A percentile compares a stretch with the other conserved stretches of the same genome.
phyloP scores from a whole-genome alignment of 35 echinoderm and acorn worm species.

The Apostichopus californicus region DNA sequence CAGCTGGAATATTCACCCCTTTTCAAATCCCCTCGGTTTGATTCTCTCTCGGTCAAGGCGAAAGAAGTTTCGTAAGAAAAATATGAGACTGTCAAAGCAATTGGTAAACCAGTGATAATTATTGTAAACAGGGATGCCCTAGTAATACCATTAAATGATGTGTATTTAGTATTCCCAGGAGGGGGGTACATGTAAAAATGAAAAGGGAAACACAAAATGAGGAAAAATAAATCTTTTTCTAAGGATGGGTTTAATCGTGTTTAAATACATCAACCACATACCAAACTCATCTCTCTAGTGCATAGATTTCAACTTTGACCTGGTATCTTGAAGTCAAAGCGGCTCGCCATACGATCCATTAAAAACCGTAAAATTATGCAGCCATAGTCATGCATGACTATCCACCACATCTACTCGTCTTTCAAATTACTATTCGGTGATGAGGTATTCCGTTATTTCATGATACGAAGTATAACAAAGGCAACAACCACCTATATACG shows the following conservation, averaged over 20 bases:
- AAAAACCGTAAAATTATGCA: no score
- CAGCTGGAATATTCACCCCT: slow-evolving; percentile 16
- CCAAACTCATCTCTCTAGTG: no score
- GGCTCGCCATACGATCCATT: no score
- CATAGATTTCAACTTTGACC: no score
- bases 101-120: neutral
- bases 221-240: neutral
- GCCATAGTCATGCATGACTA: no score
- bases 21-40: slow-evolving; percentile 5
- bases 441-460: no score
- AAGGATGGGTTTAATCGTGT: neutral
- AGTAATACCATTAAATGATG: neutral
- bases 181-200: neutral
- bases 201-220: neutral
- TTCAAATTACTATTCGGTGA: no score
- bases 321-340: no score
- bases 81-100: neutral
- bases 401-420: no score
- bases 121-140: neutral
- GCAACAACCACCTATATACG: no score
- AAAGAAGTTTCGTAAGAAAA: neutral
- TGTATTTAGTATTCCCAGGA: neutral
- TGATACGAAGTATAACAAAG: no score
- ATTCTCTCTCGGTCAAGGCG: slow-evolving; percentile 25
- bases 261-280: no score